A percentile compares a stretch with the other conserved stretches of the same genome.
Evolutionary conservation across 2,113 vertebrate species (phyloP).

Genomic region (Centropus bengalensis): DNA sequence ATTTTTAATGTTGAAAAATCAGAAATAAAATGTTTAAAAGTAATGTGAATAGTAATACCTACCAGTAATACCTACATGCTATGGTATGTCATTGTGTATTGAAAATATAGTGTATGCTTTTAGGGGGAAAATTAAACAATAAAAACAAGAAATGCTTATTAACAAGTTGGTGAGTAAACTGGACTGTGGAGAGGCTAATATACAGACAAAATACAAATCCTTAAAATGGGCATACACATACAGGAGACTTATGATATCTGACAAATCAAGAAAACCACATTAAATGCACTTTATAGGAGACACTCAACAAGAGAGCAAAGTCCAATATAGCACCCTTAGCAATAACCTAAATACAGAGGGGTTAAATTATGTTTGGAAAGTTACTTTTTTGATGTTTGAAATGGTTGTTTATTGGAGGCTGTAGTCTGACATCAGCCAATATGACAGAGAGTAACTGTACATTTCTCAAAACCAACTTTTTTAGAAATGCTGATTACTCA

Average conservation of each 20-base stretch:
- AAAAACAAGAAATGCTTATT: not conserved
- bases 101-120: not conserved
- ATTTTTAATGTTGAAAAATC: not conserved
- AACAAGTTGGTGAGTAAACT: not conserved
- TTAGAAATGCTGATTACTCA: not conserved
- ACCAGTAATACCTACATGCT: not conserved
- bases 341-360: not conserved
- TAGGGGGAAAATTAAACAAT: not conserved
- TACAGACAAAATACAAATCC: not conserved
- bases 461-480: not conserved
- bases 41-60: not conserved
- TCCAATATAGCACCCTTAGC: not conserved
- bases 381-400: not conserved
- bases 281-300: not conserved
- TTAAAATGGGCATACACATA: not conserved
- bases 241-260: not conserved
- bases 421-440: not conserved
- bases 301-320: not conserved
- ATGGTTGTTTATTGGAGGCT: not conserved
- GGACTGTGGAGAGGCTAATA: not conserved
- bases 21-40: not conserved
- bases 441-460: not conserved
- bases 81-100: not conserved
- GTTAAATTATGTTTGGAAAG: not conserved
- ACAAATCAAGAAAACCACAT: not conserved